Evolutionary conservation across 2,888 invertebrate genomes (phyloP), one percentile per base, ranked within the genome.

Genomic region (Autographa pulchrina): DNA sequence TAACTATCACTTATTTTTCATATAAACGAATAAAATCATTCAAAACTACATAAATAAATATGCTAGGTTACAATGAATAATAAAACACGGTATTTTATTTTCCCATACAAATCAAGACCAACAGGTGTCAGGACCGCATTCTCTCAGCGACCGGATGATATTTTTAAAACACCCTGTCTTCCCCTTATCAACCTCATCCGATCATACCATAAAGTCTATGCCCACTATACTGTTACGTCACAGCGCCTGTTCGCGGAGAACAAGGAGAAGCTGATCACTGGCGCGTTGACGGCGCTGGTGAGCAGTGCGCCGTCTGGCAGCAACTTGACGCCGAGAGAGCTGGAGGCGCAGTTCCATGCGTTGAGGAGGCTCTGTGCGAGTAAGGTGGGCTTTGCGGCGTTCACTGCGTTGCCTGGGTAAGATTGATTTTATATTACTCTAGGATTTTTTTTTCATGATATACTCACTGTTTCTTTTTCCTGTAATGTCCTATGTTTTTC

Each of bases 191-290:
- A 6, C 35, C 11, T 38, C 20, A 25, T 25, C 0, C 8, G 11
- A 13, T 4, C 3, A 20, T 13, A 56, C 11, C 5, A 52, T 62
- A 63, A 58, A 73, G 65, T 78, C 69, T 71, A 70, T 72, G 67
- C 76, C 73, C 69, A 68, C 68, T 82, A 82, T 78, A 75, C 70
- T 68, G 64, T 70, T 72, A 67, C 66, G 70, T 20, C 96, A 48
- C 95, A 99, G 99, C 98, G 99, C 76, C 96, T 99, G 79, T 99
- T 99, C 96, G 98, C 99, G 11, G 99, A 99, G 95, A 99, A 99
- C 94, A 99, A 99, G 91, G 99, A 99, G 93, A 99, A 99, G 93
- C 94, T 99, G 81, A 99, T 99, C 82, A 97, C 98, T 48, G 98
- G 97, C 43, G 99, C 99, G n/a, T 92, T 99, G 79, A 97, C 97